A percentile compares a stretch with the other conserved stretches of the same genome.
phyloP scores from a whole-genome alignment of 2,888 invertebrate genomes.

The Acanthosoma haemorrhoidale region DNA sequence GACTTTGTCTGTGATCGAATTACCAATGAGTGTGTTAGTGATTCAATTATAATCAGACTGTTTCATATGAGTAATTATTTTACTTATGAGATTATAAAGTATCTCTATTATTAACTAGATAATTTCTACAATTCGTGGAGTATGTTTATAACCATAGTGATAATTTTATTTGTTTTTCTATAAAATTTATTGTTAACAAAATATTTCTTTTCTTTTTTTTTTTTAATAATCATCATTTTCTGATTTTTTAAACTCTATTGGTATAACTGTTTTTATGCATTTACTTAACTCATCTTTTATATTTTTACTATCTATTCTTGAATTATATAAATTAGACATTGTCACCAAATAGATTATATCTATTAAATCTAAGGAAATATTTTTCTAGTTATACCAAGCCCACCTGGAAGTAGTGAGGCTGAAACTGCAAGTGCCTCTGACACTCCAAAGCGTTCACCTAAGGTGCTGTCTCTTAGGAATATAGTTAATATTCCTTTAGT shows the following conservation, averaged over 20 bases:
- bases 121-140: too few relatives aligned
- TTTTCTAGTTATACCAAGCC: background rate
- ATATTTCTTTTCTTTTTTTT: background rate
- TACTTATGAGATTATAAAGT: too few relatives aligned
- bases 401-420: constrained; percentile 35
- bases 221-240: background rate
- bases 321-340: background rate
- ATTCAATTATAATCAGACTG: background rate
- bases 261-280: background rate
- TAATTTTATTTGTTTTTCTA: background rate
- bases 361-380: background rate
- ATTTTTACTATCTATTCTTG: too few relatives aligned
- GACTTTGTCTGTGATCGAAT: too few relatives aligned
- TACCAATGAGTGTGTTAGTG: background rate
- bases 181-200: background rate
- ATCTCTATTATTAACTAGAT: too few relatives aligned
- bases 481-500: constrained; percentile 6
- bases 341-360: background rate
- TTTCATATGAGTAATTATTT: background rate
- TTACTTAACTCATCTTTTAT: background rate
- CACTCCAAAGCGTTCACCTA: constrained; percentile 33
- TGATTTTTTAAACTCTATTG: background rate
- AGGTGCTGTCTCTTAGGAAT: constrained; percentile 14
- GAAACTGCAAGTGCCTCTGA: constrained; percentile 39
- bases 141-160: too few relatives aligned